phyloP scores from a whole-genome alignment of 2,797 vertebrate species.

The Anguilla marmorata region DNA sequence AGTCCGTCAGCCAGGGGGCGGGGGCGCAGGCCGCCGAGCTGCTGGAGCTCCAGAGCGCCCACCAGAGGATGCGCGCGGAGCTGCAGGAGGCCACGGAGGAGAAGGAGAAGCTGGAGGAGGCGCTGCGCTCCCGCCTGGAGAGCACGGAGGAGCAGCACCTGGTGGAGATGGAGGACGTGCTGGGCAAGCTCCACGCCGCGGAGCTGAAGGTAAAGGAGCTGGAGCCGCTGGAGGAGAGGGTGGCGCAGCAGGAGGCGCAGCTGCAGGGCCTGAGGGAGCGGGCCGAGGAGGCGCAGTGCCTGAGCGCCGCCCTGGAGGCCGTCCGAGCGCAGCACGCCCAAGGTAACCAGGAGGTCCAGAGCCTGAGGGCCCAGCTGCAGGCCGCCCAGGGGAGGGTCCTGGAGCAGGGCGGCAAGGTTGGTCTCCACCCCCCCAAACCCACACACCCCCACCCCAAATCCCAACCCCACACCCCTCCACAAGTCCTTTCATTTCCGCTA shows the following conservation, averaged over 20 bases:
- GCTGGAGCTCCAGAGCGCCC: constrained; percentile 78
- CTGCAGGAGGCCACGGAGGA: constrained; percentile 77
- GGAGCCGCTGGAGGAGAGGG: constrained; percentile 74
- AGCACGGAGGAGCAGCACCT: constrained; percentile 90
- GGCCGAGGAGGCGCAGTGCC: constrained; percentile 78
- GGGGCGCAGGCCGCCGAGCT: constrained; percentile 78
- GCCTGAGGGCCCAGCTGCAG: constrained; percentile 77
- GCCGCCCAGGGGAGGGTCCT: constrained; percentile 74
- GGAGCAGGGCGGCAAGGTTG: constrained; percentile 81
- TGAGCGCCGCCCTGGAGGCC: constrained; percentile 73
- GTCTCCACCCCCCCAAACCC: constrained; percentile 52
- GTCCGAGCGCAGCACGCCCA: constrained; percentile 78
- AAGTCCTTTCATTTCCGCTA: not conserved
- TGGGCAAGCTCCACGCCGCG: constrained; percentile 87
- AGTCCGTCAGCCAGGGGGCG: constrained; percentile 80
- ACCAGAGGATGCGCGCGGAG: constrained; percentile 80
- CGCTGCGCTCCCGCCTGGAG: constrained; percentile 78
- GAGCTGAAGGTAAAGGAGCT: constrained; percentile 90
- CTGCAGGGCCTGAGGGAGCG: constrained; percentile 73
- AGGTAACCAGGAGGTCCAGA: constrained; percentile 81
- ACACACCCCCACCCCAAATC: constrained; percentile 49
- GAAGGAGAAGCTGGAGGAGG: constrained; percentile 83
- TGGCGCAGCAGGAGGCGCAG: constrained; percentile 70
- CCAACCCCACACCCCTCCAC: not conserved
- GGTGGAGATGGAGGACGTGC: constrained; percentile 93